Evolutionary conservation across 1,140 invertebrate species (phyloP).

Genomic region (Pogonomyrmex californicus): DNA sequence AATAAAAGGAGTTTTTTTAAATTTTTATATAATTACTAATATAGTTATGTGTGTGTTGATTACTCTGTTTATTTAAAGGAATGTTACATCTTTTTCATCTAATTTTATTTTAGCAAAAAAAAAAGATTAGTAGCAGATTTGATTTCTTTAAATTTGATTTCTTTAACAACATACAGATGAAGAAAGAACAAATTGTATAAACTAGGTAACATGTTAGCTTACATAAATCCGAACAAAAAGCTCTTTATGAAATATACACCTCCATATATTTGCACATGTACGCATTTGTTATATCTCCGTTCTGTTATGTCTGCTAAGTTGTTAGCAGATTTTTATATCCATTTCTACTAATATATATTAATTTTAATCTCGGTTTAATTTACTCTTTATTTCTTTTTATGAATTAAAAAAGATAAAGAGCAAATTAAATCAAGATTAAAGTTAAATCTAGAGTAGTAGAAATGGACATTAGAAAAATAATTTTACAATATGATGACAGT

Average conservation of each 20-base stretch:
- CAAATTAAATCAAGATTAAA: too few relatives aligned
- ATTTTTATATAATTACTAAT: background rate
- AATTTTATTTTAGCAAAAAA: background rate
- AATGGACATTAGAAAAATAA: too few relatives aligned
- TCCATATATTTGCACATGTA: slow-evolving; percentile 20
- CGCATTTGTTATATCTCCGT: slow-evolving; percentile 12
- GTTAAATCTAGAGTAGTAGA: too few relatives aligned
- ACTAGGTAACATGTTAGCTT: slow-evolving; percentile 19
- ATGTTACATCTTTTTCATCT: background rate
- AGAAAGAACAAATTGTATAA: slow-evolving; percentile 37
- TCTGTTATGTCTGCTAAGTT: slow-evolving; percentile 12
- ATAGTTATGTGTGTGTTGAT: background rate
- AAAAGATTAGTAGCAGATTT: background rate
- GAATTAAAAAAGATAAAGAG: too few relatives aligned
- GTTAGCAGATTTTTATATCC: background rate
- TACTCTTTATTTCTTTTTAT: too few relatives aligned
- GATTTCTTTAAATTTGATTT: slow-evolving; percentile 6
- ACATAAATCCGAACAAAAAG: slow-evolving; percentile 38
- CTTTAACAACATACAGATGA: slow-evolving; percentile 10
- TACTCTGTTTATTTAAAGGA: background rate
- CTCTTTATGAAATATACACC: slow-evolving; percentile 31
- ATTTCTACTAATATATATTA: too few relatives aligned
- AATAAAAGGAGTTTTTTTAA: background rate
- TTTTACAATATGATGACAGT: slow-evolving; percentile 6
- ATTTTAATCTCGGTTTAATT: too few relatives aligned